Percentiles rank a stretch among this genome's conserved stretches.
Conservation (phyloP, 2,113 vertebrate genomes). For the Grammomys dolichurus region DNA sequence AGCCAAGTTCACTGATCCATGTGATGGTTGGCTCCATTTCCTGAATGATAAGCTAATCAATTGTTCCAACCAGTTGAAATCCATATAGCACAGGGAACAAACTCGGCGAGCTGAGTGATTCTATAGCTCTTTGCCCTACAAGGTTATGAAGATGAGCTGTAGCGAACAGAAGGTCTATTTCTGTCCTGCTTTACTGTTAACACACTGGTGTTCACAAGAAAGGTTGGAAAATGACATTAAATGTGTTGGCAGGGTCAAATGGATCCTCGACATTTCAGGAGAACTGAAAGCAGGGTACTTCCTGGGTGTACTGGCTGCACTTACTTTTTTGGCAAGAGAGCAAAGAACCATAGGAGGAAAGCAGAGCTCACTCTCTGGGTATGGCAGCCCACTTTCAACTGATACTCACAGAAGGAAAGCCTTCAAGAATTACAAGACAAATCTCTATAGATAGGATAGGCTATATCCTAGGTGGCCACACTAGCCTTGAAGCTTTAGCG, state of each 20-base stretch:
- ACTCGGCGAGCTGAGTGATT: neutral
- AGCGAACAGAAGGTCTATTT: conserved; percentile 42
- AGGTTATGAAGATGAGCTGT: neutral
- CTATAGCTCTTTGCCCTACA: neutral
- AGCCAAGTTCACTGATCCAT: conserved; percentile 45
- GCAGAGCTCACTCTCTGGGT: neutral
- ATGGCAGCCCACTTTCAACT: neutral
- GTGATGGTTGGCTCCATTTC: neutral
- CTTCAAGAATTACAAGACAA: neutral
- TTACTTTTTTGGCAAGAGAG: neutral
- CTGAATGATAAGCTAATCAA: neutral
- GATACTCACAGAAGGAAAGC: neutral
- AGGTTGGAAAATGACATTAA: conserved; percentile 32
- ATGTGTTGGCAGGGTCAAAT: neutral
- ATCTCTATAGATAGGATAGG: too few species aligned
- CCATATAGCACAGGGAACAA: neutral
- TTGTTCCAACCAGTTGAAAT: neutral
- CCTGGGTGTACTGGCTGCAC: neutral
- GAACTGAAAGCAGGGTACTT: conserved; percentile 29
- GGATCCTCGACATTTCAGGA: neutral
- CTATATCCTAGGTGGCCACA: neutral
- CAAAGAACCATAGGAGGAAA: neutral
- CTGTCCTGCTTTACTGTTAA: conserved; percentile 40
- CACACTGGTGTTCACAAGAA: conserved; percentile 45
- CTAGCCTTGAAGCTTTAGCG: neutral